These are phyloP conservation scores for Lycia hirtaria DNA, from an alignment of 2,888 invertebrate species.

Conservation along the genomic window DNA sequence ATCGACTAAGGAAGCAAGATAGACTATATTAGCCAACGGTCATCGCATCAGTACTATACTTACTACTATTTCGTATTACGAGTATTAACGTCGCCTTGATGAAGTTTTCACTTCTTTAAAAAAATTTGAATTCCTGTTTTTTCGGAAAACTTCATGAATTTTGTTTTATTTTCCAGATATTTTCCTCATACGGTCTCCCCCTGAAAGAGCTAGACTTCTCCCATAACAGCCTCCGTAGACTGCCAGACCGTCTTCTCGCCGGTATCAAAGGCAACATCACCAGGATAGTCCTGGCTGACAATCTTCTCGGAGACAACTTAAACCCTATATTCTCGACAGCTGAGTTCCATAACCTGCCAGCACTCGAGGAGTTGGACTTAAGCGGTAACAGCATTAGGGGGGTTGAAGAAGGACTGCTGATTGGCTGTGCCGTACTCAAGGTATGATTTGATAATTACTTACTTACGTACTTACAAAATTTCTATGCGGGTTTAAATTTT, in stretches of 20 bases:
- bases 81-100: no score
- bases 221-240: constrained; percentile 90
- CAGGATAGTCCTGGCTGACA: constrained; percentile 90
- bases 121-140: no score
- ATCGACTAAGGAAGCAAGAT: no score
- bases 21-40: no score
- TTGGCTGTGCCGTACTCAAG: constrained; percentile 91
- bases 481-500: no score
- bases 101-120: no score
- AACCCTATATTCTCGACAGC: constrained; percentile 96
- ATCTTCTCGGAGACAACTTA: constrained; percentile 94
- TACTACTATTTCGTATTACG: no score
- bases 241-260: constrained; percentile 91
- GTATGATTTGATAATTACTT: constrained; percentile 59
- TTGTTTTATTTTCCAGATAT: constrained; percentile 84
- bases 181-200: constrained; percentile 89
- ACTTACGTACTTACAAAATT: background rate
- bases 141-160: no score
- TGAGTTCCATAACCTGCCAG: constrained; percentile 91
- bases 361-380: constrained; percentile 90
- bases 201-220: constrained; percentile 92
- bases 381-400: constrained; percentile 92
- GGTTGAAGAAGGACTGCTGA: constrained; percentile 94
- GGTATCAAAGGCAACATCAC: constrained; percentile 88
- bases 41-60: no score